Percentiles rank a stretch among this genome's conserved stretches.
phyloP scores from a whole-genome alignment of 2,888 invertebrate species.

The Spisula subtruncata region DNA sequence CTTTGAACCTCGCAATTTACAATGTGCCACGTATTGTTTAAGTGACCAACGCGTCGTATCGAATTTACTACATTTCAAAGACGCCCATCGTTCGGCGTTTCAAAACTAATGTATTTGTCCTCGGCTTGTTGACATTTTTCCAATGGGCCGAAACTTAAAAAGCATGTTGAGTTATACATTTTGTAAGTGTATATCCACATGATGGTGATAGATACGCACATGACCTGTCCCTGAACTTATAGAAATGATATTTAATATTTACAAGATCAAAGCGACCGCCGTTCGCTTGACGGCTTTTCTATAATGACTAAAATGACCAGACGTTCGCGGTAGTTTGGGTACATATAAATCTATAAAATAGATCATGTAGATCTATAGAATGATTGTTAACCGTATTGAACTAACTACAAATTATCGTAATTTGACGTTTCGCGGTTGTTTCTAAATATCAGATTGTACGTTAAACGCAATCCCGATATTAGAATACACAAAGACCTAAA shows the following conservation, averaged over 20 bases:
- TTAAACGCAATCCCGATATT: too few relatives aligned
- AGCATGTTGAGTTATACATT: conserved; percentile 39
- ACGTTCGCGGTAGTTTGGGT: not conserved
- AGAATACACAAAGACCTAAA: too few relatives aligned
- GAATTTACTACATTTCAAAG: conserved; percentile 15
- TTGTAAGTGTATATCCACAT: conserved; percentile 29
- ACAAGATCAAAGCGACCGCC: conserved; percentile 60
- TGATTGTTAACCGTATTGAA: not conserved
- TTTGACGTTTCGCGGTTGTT: too few relatives aligned
- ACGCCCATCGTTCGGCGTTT: not conserved
- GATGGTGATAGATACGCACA: conserved; percentile 33
- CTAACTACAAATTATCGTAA: too few relatives aligned
- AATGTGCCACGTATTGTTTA: not conserved
- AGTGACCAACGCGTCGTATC: conserved; percentile 6
- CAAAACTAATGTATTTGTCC: not conserved
- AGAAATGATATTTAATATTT: conserved; percentile 57
- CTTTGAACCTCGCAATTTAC: not conserved
- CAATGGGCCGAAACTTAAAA: conserved; percentile 31
- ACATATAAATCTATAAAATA: not conserved
- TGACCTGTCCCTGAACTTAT: conserved; percentile 59
- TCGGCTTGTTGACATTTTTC: conserved; percentile 22
- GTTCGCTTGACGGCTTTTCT: not conserved
- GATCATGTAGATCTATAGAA: not conserved
- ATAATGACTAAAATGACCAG: conserved; percentile 2
- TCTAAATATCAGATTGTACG: too few relatives aligned